Conservation (phyloP, 2,888 invertebrate species). For the Lepas anatifera region DNA sequence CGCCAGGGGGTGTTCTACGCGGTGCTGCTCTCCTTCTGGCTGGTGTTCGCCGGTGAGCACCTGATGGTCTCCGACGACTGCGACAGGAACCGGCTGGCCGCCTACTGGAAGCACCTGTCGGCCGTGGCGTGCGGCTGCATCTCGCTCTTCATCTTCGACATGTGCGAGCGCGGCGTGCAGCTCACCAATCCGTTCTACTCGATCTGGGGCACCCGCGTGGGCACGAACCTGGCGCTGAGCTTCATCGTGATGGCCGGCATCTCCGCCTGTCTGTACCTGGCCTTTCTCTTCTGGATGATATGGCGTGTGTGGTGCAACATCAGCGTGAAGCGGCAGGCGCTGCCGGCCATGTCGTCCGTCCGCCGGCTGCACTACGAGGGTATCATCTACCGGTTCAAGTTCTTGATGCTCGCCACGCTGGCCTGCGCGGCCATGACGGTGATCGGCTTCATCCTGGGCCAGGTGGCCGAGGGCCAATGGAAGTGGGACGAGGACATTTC, state of each 20-base stretch:
- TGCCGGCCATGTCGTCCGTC: conserved; percentile 85
- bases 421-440: conserved; percentile 90
- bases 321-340: conserved; percentile 66
- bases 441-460: conserved; percentile 86
- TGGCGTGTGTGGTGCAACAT: conserved; percentile 62
- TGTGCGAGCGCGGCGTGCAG: conserved; percentile 93
- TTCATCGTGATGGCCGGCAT: conserved; percentile 85
- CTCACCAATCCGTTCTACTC: conserved; percentile 94
- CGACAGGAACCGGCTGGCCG: conserved; percentile 62
- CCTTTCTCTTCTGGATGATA: conserved; percentile 88
- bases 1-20: conserved; percentile 96
- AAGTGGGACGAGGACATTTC: conserved; percentile 83
- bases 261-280: conserved; percentile 80
- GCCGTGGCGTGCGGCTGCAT: conserved; percentile 82
- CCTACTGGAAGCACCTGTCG: conserved; percentile 90
- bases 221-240: conserved; percentile 75
- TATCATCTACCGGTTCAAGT: conserved; percentile 93
- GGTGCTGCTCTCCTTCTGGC: conserved; percentile 89
- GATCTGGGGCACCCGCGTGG: conserved; percentile 88
- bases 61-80: conserved; percentile 53
- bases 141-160: conserved; percentile 86
- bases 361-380: conserved; percentile 89
- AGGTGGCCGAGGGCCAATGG: conserved; percentile 85
- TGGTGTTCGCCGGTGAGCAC: conserved; percentile 97
- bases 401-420: conserved; percentile 88